Percentiles rank a stretch among this genome's conserved stretches.
phyloP scores from a whole-genome alignment of 2,888 invertebrate genomes.

The Drosophila mimica region DNA sequence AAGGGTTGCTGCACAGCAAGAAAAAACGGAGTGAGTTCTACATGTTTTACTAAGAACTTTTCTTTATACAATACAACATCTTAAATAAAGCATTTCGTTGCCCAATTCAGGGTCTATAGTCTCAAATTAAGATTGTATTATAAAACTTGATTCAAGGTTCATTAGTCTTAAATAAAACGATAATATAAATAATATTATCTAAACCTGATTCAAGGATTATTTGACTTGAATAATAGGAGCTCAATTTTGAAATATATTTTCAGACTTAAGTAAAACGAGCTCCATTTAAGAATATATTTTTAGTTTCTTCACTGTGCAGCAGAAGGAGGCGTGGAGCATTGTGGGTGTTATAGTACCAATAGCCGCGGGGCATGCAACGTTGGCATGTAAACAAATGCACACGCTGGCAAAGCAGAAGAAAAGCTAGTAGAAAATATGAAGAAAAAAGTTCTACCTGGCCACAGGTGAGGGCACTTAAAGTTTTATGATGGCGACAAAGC shows the following conservation, averaged over 20 bases:
- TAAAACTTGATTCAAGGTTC: not conserved
- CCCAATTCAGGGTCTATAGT: too few relatives aligned
- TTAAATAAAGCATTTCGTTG: not conserved
- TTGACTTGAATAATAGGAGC: not conserved
- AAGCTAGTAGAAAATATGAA: not conserved
- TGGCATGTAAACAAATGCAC: conserved; percentile 68
- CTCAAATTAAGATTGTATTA: not conserved
- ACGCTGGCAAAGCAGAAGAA: conserved; percentile 2
- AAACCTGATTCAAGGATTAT: not conserved
- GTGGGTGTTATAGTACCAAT: conserved; percentile 48
- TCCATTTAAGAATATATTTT: not conserved
- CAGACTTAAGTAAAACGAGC: not conserved
- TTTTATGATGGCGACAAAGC: conserved; percentile 67
- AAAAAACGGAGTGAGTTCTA: not conserved
- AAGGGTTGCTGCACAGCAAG: conserved; percentile 15
- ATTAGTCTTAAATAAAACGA: not conserved
- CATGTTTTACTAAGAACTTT: not conserved
- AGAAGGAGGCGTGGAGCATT: not conserved
- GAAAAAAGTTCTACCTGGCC: conserved; percentile 25
- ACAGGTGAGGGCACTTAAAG: conserved; percentile 70
- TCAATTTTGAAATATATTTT: not conserved
- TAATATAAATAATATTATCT: not conserved
- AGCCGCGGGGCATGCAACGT: conserved; percentile 51
- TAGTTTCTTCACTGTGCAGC: not conserved
- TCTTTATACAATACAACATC: not conserved